Evolutionary conservation across 2,113 vertebrate genomes (phyloP), one percentile per base, ranked within the genome.

Genomic region (Gambusia holbrooki): DNA sequence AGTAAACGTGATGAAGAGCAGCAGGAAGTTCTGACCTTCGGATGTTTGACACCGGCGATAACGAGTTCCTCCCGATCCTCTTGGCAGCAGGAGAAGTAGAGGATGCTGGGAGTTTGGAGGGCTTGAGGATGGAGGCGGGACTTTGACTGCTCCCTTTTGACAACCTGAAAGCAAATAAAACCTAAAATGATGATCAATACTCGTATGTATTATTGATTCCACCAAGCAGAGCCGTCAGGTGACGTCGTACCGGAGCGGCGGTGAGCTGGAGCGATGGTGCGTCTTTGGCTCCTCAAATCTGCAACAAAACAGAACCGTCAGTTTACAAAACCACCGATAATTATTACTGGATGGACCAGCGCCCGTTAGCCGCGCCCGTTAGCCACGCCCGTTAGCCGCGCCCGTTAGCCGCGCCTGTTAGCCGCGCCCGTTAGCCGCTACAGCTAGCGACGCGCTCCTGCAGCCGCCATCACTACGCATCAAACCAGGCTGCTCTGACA

Each of bases 171-270:
- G 17, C 45, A 83, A 1, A 40, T 14, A 76, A 3, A 66, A 0
- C 40, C 1, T 15, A 42, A 15, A 14, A 64, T 8, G 0, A 25
- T 2, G 29, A 32, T 35, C 22, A 70, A 30, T 8, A 63, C 10
- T 29, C 40, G 45, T 5, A 8, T 45, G 13, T 1, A 6, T 27
- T 3, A 17, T 2, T 15, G 62, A 19, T 33, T 27, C 3, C 35
- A 64, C 5, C 19, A 0, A 6, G 0, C 15, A 1, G 15, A 22
- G 0, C 13, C 4, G 13, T 0, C 29, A 28, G 14, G 22, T 19
- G 66, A 48, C 14, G 29, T 4, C 15, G 32, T 68, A 97, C 97
- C 96, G 97, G 94, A 96, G 95, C 8, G 96, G 95, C 65, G 96
- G 97, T 3, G 95, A 94, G 27, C 92, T 11, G 19, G 95, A 94